Base-by-base conservation (phyloP, 1,140 invertebrate genomes). In the Ceratina japonica region DNA sequence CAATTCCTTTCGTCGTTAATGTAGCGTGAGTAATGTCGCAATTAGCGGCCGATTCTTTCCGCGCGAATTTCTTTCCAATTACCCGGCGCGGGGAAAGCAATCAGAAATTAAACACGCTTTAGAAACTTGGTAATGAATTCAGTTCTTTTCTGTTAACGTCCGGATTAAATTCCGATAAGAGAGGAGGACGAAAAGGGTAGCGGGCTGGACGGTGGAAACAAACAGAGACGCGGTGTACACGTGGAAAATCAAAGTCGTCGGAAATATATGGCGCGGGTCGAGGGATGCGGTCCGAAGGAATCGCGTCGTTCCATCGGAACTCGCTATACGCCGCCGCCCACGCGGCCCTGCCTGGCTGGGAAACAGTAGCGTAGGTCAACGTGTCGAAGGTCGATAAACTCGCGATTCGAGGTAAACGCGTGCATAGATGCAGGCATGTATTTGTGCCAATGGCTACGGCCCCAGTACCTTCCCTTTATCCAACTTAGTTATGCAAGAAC, bases 341-440 rank as follows among this genome's bases (percentile, higher is more conserved):
- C 27, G 27, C 27, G 27, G 27, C 2, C 27, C 4, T 31, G 2
- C 37, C 37, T 52, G n/a, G 3, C 18, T 75, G 51, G 56, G 56
- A 52, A 77, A 59, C 27, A n/a, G 49, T 58, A 24, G 56, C 52
- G 24, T 70, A 59, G 65, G 64, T 79, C 75, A 82, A 82, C 65
- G 70, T 73, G 61, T 83, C 69, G 64, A 68, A 68, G 54, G 59
- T 83, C 75, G 80, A 83, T 82, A 82, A 83, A 79, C 70, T 49
- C 59, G 54, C 20, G 49, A 69, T 68, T 68, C 79, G 79, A 54
- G 31, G 51, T 20, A 76, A 44, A 20, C 37, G 15, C 51, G 49
- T 68, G 18, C 24, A 59, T 10, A 44, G 37, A 13, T n/a, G 18
- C 44, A 49, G 20, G 24, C 31, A 77, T 44, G 27, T 80, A 56